Evolutionary conservation across 1,140 invertebrate species (phyloP).

Genomic region (Hyphantria cunea): DNA sequence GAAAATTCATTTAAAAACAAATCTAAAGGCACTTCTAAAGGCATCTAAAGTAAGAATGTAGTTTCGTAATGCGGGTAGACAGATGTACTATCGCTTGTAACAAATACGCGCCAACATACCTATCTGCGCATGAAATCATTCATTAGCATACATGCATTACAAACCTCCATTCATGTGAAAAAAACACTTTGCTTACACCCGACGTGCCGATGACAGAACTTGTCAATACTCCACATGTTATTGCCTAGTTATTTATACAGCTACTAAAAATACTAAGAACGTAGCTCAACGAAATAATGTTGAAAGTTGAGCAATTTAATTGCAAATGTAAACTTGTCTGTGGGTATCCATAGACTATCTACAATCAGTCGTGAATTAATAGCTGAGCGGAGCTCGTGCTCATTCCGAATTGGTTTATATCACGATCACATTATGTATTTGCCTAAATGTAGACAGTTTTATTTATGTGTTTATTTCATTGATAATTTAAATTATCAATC

Average conservation of each 20-base stretch:
- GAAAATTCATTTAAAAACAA: no score
- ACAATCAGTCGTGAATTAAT: constrained; percentile 38
- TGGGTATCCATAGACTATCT: constrained; percentile 39
- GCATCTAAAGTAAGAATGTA: background rate
- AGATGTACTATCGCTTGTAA: background rate
- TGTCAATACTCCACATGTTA: constrained; percentile 37
- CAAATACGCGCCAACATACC: background rate
- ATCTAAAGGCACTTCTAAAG: no score
- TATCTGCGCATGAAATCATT: constrained; percentile 13
- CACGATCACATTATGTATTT: constrained; percentile 16
- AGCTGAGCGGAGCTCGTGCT: constrained; percentile 20
- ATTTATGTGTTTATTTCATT: constrained; percentile 9
- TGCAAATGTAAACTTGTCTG: constrained; percentile 15
- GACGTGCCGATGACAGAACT: constrained; percentile 37
- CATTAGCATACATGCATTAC: constrained; percentile 25
- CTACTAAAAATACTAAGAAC: constrained; percentile 5
- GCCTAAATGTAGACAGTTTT: constrained; percentile 8
- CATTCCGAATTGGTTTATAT: constrained; percentile 15
- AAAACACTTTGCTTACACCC: constrained; percentile 37
- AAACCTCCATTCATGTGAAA: constrained; percentile 32
- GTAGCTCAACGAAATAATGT: background rate
- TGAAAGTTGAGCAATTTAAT: constrained; percentile 6
- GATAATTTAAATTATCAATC: background rate
- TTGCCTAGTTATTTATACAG: constrained; percentile 29
- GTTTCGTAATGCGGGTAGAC: background rate